Conservation (phyloP, 2,113 vertebrate genomes). For the Zosterops lateralis region DNA sequence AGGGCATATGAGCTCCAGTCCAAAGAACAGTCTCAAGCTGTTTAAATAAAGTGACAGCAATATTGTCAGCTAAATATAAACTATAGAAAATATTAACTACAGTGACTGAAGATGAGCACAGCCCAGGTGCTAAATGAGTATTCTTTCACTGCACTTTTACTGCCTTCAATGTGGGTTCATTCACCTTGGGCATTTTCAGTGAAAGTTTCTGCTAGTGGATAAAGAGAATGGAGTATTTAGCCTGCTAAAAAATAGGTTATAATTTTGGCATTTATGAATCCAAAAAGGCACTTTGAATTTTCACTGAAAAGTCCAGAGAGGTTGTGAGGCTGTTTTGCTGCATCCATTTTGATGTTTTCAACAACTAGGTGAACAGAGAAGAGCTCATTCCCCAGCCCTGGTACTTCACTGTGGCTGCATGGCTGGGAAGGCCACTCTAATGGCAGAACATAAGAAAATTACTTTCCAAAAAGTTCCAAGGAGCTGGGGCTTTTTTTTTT, state of each 20-base stretch:
- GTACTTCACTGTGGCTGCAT: background rate
- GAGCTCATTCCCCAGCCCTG: background rate
- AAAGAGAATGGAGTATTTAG: background rate
- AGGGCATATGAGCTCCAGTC: slow-evolving; percentile 86
- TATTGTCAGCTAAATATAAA: slow-evolving; percentile 98
- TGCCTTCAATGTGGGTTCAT: background rate
- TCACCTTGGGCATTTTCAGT: background rate
- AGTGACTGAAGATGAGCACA: slow-evolving; percentile 73
- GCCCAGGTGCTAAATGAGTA: slow-evolving; percentile 54
- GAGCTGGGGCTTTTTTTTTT: background rate
- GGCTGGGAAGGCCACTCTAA: background rate
- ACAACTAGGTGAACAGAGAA: background rate
- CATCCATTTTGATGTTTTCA: background rate
- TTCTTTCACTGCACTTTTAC: slow-evolving; percentile 26
- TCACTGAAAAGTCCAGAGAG: background rate
- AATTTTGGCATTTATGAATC: background rate
- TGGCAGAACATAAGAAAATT: background rate
- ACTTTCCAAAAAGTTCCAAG: background rate
- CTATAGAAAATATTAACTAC: slow-evolving; percentile 78
- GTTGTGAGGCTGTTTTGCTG: background rate
- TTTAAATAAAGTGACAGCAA: slow-evolving; percentile 88
- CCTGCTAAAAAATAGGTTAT: background rate
- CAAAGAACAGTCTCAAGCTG: slow-evolving; percentile 87
- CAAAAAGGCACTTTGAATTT: background rate
- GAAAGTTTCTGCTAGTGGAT: background rate